phyloP scores from a whole-genome alignment of 2,113 vertebrate genomes.

The Paedocypris sp. region DNA sequence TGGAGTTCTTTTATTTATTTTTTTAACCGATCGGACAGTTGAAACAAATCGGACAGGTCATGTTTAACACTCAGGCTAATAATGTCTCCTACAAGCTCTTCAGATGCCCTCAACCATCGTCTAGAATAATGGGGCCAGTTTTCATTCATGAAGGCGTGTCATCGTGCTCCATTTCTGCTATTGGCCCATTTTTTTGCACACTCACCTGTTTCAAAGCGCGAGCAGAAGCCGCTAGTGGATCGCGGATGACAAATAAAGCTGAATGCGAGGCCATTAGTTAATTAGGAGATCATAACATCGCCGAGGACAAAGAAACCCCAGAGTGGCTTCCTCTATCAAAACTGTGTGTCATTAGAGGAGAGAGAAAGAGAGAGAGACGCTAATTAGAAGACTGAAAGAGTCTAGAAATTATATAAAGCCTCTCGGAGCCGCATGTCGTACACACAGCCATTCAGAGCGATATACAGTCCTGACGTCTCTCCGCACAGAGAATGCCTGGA shows the following conservation, averaged over 20 bases:
- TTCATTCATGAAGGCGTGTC: too few species aligned
- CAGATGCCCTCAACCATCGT: too few species aligned
- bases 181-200: background rate
- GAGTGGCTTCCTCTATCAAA: slow-evolving; percentile 29
- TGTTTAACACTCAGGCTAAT: too few species aligned
- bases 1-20: too few species aligned
- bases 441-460: background rate
- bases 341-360: slow-evolving; percentile 27
- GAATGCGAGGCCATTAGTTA: slow-evolving; percentile 40
- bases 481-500: background rate
- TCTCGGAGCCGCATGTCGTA: slow-evolving; percentile 4
- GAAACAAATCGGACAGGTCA: too few species aligned
- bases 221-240: slow-evolving; percentile 10
- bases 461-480: background rate
- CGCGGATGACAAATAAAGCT: slow-evolving; percentile 32
- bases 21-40: too few species aligned
- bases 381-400: slow-evolving; percentile 33
- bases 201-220: slow-evolving; percentile 33
- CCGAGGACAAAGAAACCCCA: slow-evolving; percentile 30
- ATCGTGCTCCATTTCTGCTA: too few species aligned
- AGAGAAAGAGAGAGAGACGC: slow-evolving; percentile 29
- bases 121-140: too few species aligned
- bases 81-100: too few species aligned
- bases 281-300: slow-evolving; percentile 40
- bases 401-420: slow-evolving; percentile 20